Evolutionary conservation across 2,797 vertebrate genomes (phyloP), one percentile per base, ranked within the genome.

Genomic region (Picus viridis): DNA sequence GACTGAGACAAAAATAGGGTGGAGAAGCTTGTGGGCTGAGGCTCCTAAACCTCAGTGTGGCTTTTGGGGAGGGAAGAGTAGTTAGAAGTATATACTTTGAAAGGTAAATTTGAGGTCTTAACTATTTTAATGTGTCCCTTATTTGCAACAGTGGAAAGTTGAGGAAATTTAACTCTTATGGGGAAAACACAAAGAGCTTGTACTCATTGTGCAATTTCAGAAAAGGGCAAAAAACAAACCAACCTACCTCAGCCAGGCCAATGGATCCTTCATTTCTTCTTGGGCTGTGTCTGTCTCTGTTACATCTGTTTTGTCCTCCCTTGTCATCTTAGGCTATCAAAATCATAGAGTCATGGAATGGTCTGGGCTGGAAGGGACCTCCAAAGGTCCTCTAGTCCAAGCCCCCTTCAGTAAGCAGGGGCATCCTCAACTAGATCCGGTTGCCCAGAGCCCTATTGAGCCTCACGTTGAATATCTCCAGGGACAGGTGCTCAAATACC

Each of bases 211-310:
- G 32, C 6, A 22, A 19, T 49, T 49, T 91, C 34, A 39, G 32
- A 45, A 89, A 39, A 39, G 5, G 23, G 5, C 2, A 17, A 3
- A 26, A 24, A 24, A 24, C 23, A 43, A 43, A 16, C 41, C 23
- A 47, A 8, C 11, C 15, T 8, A 65, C 16, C 10, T 67, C 29
- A 43, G 3, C 9, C 7, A 43, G 29, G 61, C 41, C 7, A 4
- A 16, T 58, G 58, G 22, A 23, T 79, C 17, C 56, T 18, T 77
- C 14, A 19, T 65, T 83, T 69, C 16, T 70, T 36, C 43, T 77
- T 1, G 1, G 34, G 8, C 56, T 56, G 3, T 68, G 30, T 79
- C 57, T 81, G 16, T 53, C 11, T 7, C 43, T 0, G 0, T 57
- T 22, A 11, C 0, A 0, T 57, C n/a, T 77, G 10, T n/a, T 83